Conservation (phyloP, 2,113 vertebrate species). For the Grammomys surdaster region DNA sequence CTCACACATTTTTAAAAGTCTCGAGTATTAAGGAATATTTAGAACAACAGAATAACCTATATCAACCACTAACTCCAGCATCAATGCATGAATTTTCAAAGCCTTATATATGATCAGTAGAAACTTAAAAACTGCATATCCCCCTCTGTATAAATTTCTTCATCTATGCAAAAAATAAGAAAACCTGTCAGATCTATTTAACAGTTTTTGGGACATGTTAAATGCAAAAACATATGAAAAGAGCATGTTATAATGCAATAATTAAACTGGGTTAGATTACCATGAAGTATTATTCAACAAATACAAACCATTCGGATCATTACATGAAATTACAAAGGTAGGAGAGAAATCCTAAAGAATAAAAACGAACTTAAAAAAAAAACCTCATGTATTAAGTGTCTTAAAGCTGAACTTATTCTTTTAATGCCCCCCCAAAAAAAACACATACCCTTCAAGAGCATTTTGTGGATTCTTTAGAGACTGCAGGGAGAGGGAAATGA, state of each 20-base stretch:
- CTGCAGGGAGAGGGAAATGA: neutral
- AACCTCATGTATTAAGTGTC: neutral
- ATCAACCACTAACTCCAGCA: neutral
- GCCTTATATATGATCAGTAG: neutral
- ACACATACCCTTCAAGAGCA: neutral
- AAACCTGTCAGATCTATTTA: neutral
- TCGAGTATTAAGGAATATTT: neutral
- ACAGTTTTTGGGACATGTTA: neutral
- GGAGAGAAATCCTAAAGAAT: neutral
- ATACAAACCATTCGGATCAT: neutral
- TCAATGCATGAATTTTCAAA: neutral
- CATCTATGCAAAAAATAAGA: neutral
- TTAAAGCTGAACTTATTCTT: neutral
- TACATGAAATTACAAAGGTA: conserved; percentile 21
- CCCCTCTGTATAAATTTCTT: neutral
- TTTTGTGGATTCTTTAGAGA: neutral
- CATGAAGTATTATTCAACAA: neutral
- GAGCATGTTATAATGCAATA: neutral
- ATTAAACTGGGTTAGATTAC: neutral
- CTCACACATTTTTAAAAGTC: neutral
- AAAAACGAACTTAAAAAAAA: neutral
- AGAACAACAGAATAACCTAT: conserved; percentile 1
- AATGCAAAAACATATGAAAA: neutral
- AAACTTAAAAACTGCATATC: neutral
- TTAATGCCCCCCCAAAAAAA: neutral